Evolutionary conservation across 2,797 vertebrate species (phyloP).

Genomic region (Trachops cirrhosus): DNA sequence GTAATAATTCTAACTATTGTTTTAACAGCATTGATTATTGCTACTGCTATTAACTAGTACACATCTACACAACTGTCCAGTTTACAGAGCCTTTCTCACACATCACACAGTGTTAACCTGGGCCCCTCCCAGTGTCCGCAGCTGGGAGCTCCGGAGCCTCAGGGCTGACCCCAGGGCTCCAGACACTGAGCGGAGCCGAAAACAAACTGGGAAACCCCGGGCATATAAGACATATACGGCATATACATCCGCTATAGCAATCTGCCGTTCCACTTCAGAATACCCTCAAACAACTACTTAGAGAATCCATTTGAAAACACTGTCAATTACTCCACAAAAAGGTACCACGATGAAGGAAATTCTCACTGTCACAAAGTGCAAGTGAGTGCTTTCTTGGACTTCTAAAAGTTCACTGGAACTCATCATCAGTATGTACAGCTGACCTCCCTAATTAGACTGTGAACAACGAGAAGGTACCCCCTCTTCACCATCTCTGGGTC

Average conservation of each 20-base stretch:
- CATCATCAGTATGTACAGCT: background rate
- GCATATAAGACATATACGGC: background rate
- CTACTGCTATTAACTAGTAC: background rate
- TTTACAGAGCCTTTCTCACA: background rate
- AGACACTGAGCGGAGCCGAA: background rate
- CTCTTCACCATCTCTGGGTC: background rate
- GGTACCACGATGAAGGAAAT: background rate
- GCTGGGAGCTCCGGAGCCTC: background rate
- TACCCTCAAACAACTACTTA: background rate
- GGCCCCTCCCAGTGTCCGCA: background rate
- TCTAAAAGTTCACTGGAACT: constrained; percentile 1
- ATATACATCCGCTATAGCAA: background rate
- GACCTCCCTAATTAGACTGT: background rate
- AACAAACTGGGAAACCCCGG: background rate
- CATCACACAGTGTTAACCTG: background rate
- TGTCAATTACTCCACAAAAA: background rate
- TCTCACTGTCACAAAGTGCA: background rate
- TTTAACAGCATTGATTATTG: background rate
- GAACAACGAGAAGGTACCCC: background rate
- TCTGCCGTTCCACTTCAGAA: background rate
- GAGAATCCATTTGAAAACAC: background rate
- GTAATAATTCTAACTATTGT: background rate
- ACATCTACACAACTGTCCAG: background rate
- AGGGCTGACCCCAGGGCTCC: background rate
- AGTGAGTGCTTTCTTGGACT: background rate